A percentile compares a stretch with the other conserved stretches of the same genome.
phyloP scores from a whole-genome alignment of 2,797 vertebrate species.

The Pelochelys cantorii region DNA sequence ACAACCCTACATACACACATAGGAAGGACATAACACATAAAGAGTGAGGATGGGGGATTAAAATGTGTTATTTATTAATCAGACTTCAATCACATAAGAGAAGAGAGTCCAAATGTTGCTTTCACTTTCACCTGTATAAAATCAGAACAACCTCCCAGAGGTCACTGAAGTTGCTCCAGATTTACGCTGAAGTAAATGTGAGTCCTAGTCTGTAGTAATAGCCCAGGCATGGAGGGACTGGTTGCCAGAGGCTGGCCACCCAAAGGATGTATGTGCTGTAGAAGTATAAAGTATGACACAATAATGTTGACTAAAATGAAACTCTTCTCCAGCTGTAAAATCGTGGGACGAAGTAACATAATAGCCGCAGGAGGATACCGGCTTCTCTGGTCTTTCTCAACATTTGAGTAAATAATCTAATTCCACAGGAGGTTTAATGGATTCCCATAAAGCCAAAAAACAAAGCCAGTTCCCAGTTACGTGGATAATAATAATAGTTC shows the following conservation, averaged over 20 bases:
- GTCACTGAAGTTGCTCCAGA: background rate
- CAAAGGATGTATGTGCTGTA: conserved; percentile 25
- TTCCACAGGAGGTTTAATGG: conserved; percentile 21
- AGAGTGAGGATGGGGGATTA: background rate
- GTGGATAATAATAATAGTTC: conserved; percentile 57
- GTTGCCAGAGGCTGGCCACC: background rate
- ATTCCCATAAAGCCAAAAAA: conserved; percentile 61
- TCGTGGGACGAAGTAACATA: conserved; percentile 39
- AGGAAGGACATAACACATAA: background rate
- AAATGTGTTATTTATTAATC: background rate
- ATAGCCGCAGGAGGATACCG: conserved; percentile 56
- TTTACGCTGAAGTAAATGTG: background rate
- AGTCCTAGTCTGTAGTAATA: conserved; percentile 19
- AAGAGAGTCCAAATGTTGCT: background rate
- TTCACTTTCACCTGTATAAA: background rate
- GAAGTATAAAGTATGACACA: background rate
- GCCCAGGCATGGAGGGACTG: conserved; percentile 17
- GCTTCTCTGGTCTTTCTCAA: conserved; percentile 63
- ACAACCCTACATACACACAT: background rate
- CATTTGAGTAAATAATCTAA: conserved; percentile 66
- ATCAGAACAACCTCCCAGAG: background rate
- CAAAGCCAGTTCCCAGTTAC: conserved; percentile 61
- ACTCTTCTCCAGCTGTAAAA: background rate
- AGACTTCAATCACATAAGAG: background rate
- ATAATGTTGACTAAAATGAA: conserved; percentile 54